A percentile compares a stretch with the other conserved stretches of the same genome.
Evolutionary conservation across 2,888 invertebrate species (phyloP).

Genomic region (Pheosia tremula): DNA sequence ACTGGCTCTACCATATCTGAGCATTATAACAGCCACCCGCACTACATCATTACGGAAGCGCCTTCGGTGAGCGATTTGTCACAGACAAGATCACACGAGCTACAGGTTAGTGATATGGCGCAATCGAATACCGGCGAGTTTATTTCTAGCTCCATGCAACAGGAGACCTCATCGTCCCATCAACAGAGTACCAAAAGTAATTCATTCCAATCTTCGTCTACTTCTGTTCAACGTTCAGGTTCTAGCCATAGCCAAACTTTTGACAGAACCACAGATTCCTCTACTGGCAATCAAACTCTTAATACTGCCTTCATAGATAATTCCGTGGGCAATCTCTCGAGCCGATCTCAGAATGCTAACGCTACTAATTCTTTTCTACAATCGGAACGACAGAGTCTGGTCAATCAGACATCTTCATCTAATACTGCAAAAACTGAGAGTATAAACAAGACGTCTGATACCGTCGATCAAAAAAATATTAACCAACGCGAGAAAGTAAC

Average conservation of each 20-base stretch:
- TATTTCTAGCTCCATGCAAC: conserved; percentile 66
- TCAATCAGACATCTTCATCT: conserved; percentile 49
- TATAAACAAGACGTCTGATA: conserved; percentile 23
- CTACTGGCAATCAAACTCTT: conserved; percentile 65
- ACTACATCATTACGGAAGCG: conserved; percentile 82
- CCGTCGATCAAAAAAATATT: conserved; percentile 52
- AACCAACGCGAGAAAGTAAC: conserved; percentile 64
- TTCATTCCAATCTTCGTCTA: conserved; percentile 73
- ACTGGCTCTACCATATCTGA: conserved; percentile 80
- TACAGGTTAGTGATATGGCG: conserved; percentile 75
- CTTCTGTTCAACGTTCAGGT: conserved; percentile 70
- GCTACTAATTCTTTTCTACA: conserved; percentile 72
- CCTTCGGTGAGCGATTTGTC: conserved; percentile 78
- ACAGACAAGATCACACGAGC: conserved; percentile 67
- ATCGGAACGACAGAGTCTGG: conserved; percentile 70
- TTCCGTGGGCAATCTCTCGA: conserved; percentile 48
- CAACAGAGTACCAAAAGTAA: conserved; percentile 74
- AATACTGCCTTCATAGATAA: conserved; percentile 77
- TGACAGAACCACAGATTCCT: conserved; percentile 69
- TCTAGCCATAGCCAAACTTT: conserved; percentile 70
- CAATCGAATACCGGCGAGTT: conserved; percentile 74
- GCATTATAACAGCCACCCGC: conserved; percentile 80
- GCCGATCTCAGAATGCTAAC: conserved; percentile 68
- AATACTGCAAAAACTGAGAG: conserved; percentile 30
- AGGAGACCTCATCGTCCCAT: conserved; percentile 72